These are phyloP conservation scores for Syrrhaptes paradoxus DNA, from an alignment of 2,113 vertebrate genomes.

Conservation along the genomic window DNA sequence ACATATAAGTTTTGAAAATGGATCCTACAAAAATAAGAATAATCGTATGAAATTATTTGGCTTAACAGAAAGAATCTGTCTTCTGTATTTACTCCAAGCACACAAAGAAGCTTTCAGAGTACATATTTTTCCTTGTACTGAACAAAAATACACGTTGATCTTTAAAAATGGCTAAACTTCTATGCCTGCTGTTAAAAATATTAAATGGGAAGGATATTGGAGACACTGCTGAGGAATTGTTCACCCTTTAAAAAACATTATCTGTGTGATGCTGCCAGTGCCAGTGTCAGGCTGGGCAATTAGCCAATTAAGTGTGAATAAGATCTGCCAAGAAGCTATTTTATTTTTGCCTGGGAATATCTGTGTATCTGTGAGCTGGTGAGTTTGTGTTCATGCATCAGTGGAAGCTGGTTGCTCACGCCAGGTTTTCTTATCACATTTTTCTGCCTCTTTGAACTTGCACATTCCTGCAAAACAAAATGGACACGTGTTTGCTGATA, in stretches of 20 bases:
- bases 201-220: accelerated
- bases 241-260: constrained; percentile 4
- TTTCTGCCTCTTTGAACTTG: constrained; percentile 35
- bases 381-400: constrained; percentile 15
- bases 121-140: background rate
- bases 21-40: background rate
- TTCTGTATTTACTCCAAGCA: background rate
- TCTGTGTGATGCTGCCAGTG: background rate
- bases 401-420: background rate
- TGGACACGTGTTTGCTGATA: constrained; percentile 41
- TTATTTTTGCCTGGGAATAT: constrained; percentile 3
- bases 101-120: background rate
- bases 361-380: constrained; percentile 8
- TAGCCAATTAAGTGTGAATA: constrained; percentile 45
- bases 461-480: constrained; percentile 6
- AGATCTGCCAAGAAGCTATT: constrained; percentile 36
- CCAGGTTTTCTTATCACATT: constrained; percentile 45
- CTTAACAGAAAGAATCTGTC: background rate
- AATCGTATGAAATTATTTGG: background rate
- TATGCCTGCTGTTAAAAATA: background rate
- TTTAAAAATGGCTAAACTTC: background rate
- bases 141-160: background rate
- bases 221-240: background rate
- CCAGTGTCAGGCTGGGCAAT: constrained; percentile 28
- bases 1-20: background rate